Evolutionary conservation across 2,113 vertebrate genomes (phyloP), one percentile per base, ranked within the genome.

Genomic region (Neolamprologus modestus): DNA sequence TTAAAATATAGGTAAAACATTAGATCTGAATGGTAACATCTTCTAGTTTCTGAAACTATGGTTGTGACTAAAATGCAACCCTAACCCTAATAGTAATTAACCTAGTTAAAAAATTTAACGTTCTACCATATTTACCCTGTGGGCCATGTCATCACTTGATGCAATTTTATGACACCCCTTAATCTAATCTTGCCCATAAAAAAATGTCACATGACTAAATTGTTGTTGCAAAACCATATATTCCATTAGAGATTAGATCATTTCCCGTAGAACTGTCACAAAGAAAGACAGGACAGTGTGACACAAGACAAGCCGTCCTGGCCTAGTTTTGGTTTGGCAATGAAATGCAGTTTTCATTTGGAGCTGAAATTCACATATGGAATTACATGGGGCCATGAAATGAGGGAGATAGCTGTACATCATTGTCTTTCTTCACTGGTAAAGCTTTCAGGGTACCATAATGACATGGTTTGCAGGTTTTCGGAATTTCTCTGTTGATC

Each of bases 341-440:
- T 47, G 57, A 59, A 59, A 31, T 59, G 55, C 55, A 59, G 84
- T 83, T 93, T 80, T 85, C 84, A 87, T 91, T 94, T 84, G 10
- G 12, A 88, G 84, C 79, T 87, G 71, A 87, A 86, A 92, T 89
- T 93, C 61, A 85, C 80, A 86, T 92, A 89, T 14, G 28, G 54
- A 57, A 57, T 57, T 57, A 57, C 4, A 17, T 13, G 1, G 21
- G 80, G 47, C 28, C 40, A 33, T 73, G 78, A 87, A 92, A 89
- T 85, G 82, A 88, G 26, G 6, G 3, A 19, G 86, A 82, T 59
- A 16, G 86, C 57, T 50, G 76, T 63, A 37, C 79, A 66, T 83
- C 21, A 82, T 84, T 82, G 9, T 14, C 35, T 83, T 47, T 33
- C 45, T 81, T 84, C 81, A 14, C 61, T 80, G 89, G 84, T 89